phyloP scores from a whole-genome alignment of 1,140 invertebrate genomes.

The Ephestia elutella region DNA sequence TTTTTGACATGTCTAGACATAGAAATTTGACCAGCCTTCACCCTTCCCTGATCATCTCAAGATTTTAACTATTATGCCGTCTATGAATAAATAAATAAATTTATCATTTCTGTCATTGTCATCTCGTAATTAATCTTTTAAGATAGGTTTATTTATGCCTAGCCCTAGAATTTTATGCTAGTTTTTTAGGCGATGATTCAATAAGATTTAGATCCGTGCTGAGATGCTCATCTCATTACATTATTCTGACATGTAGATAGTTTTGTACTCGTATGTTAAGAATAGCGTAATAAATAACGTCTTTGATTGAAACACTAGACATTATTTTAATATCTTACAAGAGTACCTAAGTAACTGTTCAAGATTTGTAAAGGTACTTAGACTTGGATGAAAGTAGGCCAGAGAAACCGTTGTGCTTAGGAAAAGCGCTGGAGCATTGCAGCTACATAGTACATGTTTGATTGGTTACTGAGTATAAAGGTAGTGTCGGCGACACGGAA shows the following conservation, averaged over 20 bases:
- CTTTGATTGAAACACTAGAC: too few relatives aligned
- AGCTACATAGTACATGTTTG: background rate
- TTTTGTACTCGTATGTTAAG: too few relatives aligned
- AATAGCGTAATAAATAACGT: too few relatives aligned
- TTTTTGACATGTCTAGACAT: constrained; percentile 43
- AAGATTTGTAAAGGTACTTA: constrained; percentile 21
- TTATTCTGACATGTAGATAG: background rate
- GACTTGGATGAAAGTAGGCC: constrained; percentile 32
- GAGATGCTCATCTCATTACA: constrained; percentile 13
- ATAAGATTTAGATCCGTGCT: constrained; percentile 21
- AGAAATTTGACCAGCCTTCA: constrained; percentile 44
- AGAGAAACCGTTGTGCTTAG: constrained; percentile 26
- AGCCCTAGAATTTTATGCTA: constrained; percentile 31
- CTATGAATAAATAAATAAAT: constrained; percentile 35
- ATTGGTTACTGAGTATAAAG: background rate
- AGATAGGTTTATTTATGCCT: constrained; percentile 31
- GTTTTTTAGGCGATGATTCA: constrained; percentile 37
- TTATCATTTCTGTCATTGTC: constrained; percentile 61
- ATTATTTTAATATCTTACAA: background rate
- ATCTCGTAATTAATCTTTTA: constrained; percentile 28
- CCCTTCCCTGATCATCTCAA: constrained; percentile 45
- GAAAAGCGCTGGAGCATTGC: constrained; percentile 37
- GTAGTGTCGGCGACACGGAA: constrained; percentile 4
- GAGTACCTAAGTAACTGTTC: constrained; percentile 13
- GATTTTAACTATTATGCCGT: constrained; percentile 40